Evolutionary conservation across 2,797 vertebrate species (phyloP), one percentile per base, ranked within the genome.

Genomic region (Sebastes minor): DNA sequence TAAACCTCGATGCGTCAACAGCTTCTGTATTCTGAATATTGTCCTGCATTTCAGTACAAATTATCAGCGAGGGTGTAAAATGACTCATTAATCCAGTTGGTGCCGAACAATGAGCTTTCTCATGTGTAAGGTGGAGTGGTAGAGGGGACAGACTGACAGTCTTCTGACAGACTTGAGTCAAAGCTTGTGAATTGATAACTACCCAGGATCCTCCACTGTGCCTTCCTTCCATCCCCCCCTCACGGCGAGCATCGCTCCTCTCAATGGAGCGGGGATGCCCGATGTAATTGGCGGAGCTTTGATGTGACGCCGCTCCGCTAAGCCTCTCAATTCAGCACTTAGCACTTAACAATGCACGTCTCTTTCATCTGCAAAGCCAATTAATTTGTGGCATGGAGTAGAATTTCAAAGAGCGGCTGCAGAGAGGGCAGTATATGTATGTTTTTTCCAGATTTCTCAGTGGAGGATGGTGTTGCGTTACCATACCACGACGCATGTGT

Each of bases 331-430:
- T 90, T 89, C 83, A 65, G 72, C 82, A 84, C 85, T 90, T 83
- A 89, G 62, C 80, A 63, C 84, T 88, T 83, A 86, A 90, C 84
- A 92, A 90, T 87, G 74, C 71, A 67, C 22, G 27, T 77, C 77
- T 79, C 92, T 90, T 92, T 94, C 88, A 90, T 86, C 82, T 88
- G 78, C 82, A 83, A 77, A 89, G 82, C 85, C 90, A 89, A 90
- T 93, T 91, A 81, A 91, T 90, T 91, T 88, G 76, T 74, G 61
- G 74, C 27, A 52, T 28, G 27, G 83, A 83, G 82, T 74, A 74
- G 70, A 78, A 86, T 90, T 91, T 91, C 79, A 92, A 88, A 91
- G 80, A 70, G 72, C 25, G 2, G 55, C 42, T 60, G 14, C n/a
- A 63, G 59, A 83, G 32, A 38, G 70, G 57, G 30, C 23, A 13